A percentile compares a stretch with the other conserved stretches of the same genome.
Evolutionary conservation across 2,888 invertebrate genomes (phyloP).

Genomic region (Latrodectus hesperus): DNA sequence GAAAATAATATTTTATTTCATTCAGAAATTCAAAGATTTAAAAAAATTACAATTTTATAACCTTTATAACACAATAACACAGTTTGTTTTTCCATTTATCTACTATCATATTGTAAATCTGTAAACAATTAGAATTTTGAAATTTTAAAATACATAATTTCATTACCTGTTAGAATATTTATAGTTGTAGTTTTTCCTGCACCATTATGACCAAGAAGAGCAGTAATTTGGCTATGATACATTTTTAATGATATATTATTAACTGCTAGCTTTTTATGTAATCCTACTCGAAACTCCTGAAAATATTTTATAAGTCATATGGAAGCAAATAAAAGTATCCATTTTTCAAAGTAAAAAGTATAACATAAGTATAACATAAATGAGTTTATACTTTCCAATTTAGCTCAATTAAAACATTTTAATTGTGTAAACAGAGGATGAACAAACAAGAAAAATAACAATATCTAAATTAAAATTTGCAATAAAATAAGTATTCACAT

Average conservation of each 20-base stretch:
- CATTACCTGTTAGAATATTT: constrained; percentile 80
- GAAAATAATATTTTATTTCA: no score
- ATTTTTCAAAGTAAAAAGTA: background rate
- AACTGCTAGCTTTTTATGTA: constrained; percentile 78
- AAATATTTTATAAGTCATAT: background rate
- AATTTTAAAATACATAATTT: background rate
- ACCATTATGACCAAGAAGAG: constrained; percentile 90
- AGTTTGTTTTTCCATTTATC: no score
- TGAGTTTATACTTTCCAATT: background rate
- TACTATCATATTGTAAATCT: no score
- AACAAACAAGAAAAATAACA: no score
- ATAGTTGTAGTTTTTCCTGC: constrained; percentile 88
- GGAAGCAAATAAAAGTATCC: background rate
- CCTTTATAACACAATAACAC: no score
- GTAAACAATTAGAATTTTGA: no score
- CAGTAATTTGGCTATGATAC: constrained; percentile 88
- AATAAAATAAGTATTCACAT: background rate
- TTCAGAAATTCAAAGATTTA: no score
- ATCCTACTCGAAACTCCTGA: constrained; percentile 25
- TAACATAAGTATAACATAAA: background rate
- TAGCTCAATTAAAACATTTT: background rate
- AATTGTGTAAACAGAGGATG: no score
- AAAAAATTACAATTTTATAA: no score
- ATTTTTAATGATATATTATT: constrained; percentile 83
- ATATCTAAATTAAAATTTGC: background rate